phyloP scores from a whole-genome alignment of 2,888 invertebrate species.

The Myathropa florea region DNA sequence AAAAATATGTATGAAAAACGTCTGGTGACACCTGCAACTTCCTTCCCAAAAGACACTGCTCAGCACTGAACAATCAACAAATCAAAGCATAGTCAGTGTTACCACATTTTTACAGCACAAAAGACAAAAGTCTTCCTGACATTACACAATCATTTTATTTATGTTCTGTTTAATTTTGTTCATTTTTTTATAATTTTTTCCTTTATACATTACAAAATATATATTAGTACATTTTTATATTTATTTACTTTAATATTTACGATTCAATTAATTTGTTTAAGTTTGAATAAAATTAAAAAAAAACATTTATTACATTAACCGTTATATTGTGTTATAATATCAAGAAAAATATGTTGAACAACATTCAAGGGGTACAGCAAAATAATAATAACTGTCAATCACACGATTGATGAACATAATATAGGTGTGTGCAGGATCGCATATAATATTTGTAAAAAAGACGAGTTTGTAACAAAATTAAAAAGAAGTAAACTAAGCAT shows the following conservation, averaged over 20 bases:
- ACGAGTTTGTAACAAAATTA: constrained; percentile 43
- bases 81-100: too few species aligned
- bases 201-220: constrained; percentile 70
- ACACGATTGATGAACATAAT: constrained; percentile 12
- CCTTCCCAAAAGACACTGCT: too few species aligned
- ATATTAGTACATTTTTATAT: constrained; percentile 58
- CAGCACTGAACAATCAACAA: too few species aligned
- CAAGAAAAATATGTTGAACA: constrained; percentile 53
- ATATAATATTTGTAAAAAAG: constrained; percentile 12
- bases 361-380: constrained; percentile 31
- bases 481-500: constrained; percentile 14
- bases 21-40: too few species aligned
- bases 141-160: constrained; percentile 64
- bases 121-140: constrained; percentile 33
- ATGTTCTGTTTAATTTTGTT: constrained; percentile 27
- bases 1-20: too few species aligned
- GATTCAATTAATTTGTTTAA: constrained; percentile 2
- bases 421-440: background rate
- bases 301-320: constrained; percentile 48
- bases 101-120: background rate
- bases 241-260: constrained; percentile 48
- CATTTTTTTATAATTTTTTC: constrained; percentile 52
- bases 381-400: constrained; percentile 21
- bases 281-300: constrained; percentile 47
- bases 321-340: constrained; percentile 43